phyloP scores from a whole-genome alignment of 2,113 vertebrate genomes.

The Chaenocephalus aceratus region DNA sequence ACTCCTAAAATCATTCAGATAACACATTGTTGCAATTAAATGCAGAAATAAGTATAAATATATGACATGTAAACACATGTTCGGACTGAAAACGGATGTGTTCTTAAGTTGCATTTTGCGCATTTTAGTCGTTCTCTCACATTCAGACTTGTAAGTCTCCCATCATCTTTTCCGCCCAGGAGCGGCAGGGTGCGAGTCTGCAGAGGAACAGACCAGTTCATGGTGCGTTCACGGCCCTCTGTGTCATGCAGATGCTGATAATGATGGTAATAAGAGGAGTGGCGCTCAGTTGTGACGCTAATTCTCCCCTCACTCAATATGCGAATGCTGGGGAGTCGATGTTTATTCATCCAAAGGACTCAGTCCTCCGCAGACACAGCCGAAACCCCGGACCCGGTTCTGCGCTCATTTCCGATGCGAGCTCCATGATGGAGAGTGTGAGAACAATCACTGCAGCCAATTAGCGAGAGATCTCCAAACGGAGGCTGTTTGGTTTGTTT shows the following conservation, averaged over 20 bases:
- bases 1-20: no score
- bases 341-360: conserved; percentile 81
- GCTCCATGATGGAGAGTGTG: conserved; percentile 45
- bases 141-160: conserved; percentile 33
- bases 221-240: conserved; percentile 25
- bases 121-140: conserved; percentile 15
- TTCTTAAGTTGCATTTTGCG: no score
- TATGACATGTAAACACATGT: no score
- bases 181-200: conserved; percentile 45
- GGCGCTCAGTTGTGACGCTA: conserved; percentile 67
- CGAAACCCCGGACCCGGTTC: conserved; percentile 39
- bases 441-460: conserved; percentile 50
- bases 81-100: no score
- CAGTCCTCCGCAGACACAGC: conserved; percentile 73
- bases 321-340: conserved; percentile 63
- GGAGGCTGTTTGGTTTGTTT: conserved; percentile 47
- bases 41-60: no score
- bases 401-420: conserved; percentile 32
- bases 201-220: conserved; percentile 32
- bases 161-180: not conserved
- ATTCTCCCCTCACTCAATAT: conserved; percentile 57
- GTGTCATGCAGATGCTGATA: conserved; percentile 74
- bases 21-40: no score
- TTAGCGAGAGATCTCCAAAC: conserved; percentile 69
- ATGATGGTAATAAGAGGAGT: conserved; percentile 72